Conservation (phyloP, 2,113 vertebrate species). For the Macrotus californicus region DNA sequence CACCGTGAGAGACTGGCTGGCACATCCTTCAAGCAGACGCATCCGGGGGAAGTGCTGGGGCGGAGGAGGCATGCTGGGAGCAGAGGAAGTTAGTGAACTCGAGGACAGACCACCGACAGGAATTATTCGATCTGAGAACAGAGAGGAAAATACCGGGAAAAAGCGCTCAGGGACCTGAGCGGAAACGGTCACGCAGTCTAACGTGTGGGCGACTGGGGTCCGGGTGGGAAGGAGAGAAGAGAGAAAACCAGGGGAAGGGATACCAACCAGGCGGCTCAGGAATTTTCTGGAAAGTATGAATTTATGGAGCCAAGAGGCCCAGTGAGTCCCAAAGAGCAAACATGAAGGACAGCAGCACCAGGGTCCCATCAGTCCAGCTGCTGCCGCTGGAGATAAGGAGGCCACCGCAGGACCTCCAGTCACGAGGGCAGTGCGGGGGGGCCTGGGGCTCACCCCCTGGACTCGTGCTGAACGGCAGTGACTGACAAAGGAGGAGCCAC, state of each 20-base stretch:
- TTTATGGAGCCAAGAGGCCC: not conserved
- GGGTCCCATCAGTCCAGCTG: not conserved
- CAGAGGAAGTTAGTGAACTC: not conserved
- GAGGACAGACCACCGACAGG: not conserved
- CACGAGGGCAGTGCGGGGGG: not conserved
- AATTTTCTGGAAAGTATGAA: not conserved
- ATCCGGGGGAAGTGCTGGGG: not conserved
- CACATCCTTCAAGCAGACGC: not conserved
- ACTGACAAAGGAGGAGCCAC: no score
- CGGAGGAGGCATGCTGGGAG: not conserved
- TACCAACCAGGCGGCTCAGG: not conserved
- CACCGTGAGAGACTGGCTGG: not conserved
- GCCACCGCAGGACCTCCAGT: not conserved
- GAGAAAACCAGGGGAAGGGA: not conserved
- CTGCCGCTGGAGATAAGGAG: not conserved
- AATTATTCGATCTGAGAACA: not conserved
- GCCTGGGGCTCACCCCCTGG: not conserved
- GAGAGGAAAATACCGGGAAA: not conserved
- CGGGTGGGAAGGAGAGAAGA: not conserved
- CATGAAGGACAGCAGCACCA: not conserved
- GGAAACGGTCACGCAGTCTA: not conserved
- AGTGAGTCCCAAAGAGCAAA: not conserved
- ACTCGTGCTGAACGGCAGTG: accelerated
- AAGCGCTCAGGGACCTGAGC: not conserved
- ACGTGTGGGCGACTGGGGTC: not conserved